phyloP scores from a whole-genome alignment of 2,797 vertebrate species.

The Aphelocoma californica region DNA sequence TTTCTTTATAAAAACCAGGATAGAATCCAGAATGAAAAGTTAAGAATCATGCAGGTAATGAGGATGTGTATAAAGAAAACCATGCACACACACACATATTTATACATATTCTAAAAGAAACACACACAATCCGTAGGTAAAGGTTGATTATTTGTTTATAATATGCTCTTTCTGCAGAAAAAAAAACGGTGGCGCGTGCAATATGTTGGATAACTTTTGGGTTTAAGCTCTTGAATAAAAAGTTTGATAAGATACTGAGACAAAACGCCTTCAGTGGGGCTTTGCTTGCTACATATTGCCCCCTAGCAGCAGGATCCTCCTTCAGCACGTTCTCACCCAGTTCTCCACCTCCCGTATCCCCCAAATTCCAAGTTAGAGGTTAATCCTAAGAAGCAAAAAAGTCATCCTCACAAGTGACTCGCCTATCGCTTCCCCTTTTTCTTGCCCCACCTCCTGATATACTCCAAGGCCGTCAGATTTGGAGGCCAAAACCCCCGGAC shows the following conservation, averaged over 20 bases:
- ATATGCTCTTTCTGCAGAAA: neutral
- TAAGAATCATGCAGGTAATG: fast-evolving
- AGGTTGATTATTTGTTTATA: neutral
- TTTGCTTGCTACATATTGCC: conserved; percentile 49
- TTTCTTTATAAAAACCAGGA: neutral
- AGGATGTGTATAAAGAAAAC: neutral
- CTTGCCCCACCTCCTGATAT: fast-evolving
- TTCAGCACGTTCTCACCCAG: neutral
- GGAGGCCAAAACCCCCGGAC: neutral
- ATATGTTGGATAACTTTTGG: neutral
- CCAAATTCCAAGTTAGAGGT: neutral
- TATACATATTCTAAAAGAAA: neutral
- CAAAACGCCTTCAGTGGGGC: neutral
- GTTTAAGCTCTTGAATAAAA: neutral
- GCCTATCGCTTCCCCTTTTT: neutral
- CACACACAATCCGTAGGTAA: fast-evolving
- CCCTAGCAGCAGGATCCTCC: conserved; percentile 54
- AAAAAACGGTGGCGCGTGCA: neutral
- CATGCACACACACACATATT: fast-evolving
- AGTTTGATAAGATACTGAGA: neutral
- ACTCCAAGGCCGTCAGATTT: neutral
- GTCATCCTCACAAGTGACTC: neutral
- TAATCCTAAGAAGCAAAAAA: neutral
- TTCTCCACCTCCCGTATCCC: neutral
- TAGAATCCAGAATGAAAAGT: neutral